Percentiles rank a stretch among this genome's conserved stretches.
phyloP scores from a whole-genome alignment of 2,113 vertebrate species.

The Apistogramma diplotaenia region DNA sequence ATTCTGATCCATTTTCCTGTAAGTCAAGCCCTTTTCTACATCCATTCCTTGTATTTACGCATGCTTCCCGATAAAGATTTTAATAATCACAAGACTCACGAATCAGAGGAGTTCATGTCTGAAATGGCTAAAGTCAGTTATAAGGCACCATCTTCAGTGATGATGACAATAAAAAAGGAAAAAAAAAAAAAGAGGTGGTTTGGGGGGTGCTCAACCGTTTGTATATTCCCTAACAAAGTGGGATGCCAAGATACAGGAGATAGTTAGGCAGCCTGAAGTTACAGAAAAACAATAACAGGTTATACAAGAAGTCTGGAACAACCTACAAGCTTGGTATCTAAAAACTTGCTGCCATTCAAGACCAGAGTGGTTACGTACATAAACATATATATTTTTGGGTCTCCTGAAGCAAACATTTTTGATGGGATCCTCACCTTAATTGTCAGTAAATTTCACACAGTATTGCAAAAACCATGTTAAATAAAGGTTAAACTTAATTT shows the following conservation, averaged over 20 bases:
- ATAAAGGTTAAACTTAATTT: too few species aligned
- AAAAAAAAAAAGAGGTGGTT: too few species aligned
- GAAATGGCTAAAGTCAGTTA: neutral
- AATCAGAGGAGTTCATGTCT: neutral
- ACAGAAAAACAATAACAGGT: neutral
- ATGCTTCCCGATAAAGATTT: neutral
- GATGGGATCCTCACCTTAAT: neutral
- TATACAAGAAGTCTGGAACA: neutral
- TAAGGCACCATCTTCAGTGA: fast-evolving
- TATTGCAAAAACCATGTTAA: neutral
- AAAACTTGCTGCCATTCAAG: neutral
- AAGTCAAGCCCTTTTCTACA: neutral
- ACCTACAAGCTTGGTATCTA: neutral
- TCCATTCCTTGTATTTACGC: neutral
- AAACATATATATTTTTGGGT: neutral
- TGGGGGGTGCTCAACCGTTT: neutral
- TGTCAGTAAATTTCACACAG: neutral
- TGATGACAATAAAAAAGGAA: neutral
- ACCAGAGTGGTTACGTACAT: neutral
- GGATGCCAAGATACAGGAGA: neutral
- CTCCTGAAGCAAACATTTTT: neutral
- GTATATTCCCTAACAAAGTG: neutral
- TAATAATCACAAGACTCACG: neutral
- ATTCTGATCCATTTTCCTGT: neutral
- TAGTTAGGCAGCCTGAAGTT: too few species aligned